phyloP scores from a whole-genome alignment of 1,140 invertebrate genomes.

The Rhagoletis pomonella region DNA sequence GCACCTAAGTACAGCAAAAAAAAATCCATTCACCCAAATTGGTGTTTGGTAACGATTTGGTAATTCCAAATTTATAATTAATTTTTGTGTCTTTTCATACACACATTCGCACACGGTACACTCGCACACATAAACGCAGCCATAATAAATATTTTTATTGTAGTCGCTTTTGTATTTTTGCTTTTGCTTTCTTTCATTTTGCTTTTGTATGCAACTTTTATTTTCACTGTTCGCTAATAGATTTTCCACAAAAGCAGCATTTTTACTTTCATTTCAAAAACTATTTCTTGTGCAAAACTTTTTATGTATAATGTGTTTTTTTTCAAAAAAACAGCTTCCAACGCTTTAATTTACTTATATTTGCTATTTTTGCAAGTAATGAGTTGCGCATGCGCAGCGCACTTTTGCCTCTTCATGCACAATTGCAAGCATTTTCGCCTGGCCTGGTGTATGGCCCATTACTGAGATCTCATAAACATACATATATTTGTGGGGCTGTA shows the following conservation, averaged over 20 bases:
- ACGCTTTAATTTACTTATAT: not conserved
- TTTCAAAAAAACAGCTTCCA: not conserved
- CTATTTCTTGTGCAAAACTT: not conserved
- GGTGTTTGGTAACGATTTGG: slow-evolving; percentile 32
- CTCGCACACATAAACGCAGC: not conserved
- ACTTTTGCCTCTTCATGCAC: not conserved
- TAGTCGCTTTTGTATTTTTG: not conserved
- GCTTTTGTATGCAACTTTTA: slow-evolving; percentile 17
- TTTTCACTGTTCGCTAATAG: slow-evolving; percentile 27
- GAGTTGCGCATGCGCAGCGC: slow-evolving; percentile 4
- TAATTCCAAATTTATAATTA: slow-evolving; percentile 26
- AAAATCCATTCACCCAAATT: not conserved
- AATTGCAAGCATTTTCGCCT: too few relatives aligned
- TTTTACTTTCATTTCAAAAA: slow-evolving; percentile 28
- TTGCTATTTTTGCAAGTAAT: not conserved
- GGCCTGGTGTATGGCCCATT: too few relatives aligned
- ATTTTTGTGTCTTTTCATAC: slow-evolving; percentile 13
- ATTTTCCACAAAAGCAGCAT: slow-evolving; percentile 4
- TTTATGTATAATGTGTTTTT: not conserved
- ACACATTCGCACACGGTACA: not conserved
- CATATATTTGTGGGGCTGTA: too few relatives aligned
- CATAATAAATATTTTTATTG: not conserved
- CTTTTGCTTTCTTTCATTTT: not conserved
- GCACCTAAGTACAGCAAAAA: too few relatives aligned
- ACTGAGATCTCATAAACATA: too few relatives aligned